Percentiles rank a stretch among this genome's conserved stretches.
Conservation (phyloP, 2,888 invertebrate genomes). For the Ganaspis brasiliensis region DNA sequence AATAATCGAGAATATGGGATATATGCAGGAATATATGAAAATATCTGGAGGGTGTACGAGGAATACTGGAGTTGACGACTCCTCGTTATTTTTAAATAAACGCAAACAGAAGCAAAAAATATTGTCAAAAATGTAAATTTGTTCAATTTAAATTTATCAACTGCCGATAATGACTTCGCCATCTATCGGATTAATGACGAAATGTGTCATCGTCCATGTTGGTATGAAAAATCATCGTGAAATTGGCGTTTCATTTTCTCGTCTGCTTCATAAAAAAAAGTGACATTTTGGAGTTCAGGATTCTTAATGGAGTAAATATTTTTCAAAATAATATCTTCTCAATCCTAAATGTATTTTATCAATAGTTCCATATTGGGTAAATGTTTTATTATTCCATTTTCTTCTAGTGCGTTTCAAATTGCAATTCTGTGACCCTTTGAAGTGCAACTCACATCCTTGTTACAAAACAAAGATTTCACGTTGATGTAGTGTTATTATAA, state of each 20-base stretch:
- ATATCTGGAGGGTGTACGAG: too few relatives aligned
- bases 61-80: too few relatives aligned
- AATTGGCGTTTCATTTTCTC: conserved; percentile 34
- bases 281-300: conserved; percentile 31
- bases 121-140: too few relatives aligned
- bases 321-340: not conserved
- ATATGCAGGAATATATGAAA: too few relatives aligned
- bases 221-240: conserved; percentile 17
- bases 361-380: not conserved
- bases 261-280: conserved; percentile 18
- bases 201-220: not conserved
- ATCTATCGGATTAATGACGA: not conserved
- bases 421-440: conserved; percentile 31
- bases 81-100: too few relatives aligned
- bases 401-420: conserved; percentile 39
- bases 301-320: conserved; percentile 33
- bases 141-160: conserved; percentile 19
- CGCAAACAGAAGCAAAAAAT: too few relatives aligned
- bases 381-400: not conserved
- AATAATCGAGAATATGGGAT: too few relatives aligned
- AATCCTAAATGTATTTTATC: not conserved
- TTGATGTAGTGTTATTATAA: conserved; percentile 50
- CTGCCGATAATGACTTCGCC: not conserved
- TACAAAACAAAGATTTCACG: conserved; percentile 39
- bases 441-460: conserved; percentile 34